A percentile compares a stretch with the other conserved stretches of the same genome.
Evolutionary conservation across 2,113 vertebrate species (phyloP).

Genomic region (Colossoma macropomum): DNA sequence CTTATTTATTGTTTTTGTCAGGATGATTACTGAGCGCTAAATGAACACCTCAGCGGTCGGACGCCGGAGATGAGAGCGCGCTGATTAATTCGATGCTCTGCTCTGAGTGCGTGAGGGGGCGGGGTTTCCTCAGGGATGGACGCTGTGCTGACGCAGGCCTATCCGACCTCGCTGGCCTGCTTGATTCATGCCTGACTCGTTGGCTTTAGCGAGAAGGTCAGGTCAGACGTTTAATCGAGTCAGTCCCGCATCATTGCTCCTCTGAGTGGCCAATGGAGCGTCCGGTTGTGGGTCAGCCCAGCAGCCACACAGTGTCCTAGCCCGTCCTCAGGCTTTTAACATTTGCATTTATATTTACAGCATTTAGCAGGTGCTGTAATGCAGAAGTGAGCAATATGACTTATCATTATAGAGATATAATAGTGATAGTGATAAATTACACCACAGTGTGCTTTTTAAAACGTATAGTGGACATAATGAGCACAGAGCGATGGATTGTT

Average conservation of each 20-base stretch:
- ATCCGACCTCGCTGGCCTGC: neutral
- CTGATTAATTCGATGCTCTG: constrained; percentile 29
- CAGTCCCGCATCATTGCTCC: neutral
- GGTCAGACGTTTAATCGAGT: constrained; percentile 5
- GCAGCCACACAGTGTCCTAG: neutral
- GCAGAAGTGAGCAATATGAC: too few relatives aligned
- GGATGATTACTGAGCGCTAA: constrained; percentile 24
- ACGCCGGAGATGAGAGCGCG: constrained; percentile 4
- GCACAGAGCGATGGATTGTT: too few relatives aligned
- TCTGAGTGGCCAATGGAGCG: neutral
- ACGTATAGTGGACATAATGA: too few relatives aligned
- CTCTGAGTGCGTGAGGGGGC: neutral
- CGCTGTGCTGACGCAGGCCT: constrained; percentile 17
- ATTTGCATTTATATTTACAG: too few relatives aligned
- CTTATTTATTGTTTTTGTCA: constrained; percentile 25
- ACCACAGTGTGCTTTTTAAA: too few relatives aligned
- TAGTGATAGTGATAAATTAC: too few relatives aligned
- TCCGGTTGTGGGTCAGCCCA: constrained; percentile 22
- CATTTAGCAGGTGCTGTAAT: too few relatives aligned
- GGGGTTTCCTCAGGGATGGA: neutral
- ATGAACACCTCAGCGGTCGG: constrained; percentile 28
- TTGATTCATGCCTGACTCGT: neutral
- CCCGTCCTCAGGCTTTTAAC: neutral
- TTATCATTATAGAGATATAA: too few relatives aligned
- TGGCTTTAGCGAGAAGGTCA: constrained; percentile 20